A percentile compares a stretch with the other conserved stretches of the same genome.
Conservation (phyloP, 2,797 vertebrate species). For the Adelosebastes latens region DNA sequence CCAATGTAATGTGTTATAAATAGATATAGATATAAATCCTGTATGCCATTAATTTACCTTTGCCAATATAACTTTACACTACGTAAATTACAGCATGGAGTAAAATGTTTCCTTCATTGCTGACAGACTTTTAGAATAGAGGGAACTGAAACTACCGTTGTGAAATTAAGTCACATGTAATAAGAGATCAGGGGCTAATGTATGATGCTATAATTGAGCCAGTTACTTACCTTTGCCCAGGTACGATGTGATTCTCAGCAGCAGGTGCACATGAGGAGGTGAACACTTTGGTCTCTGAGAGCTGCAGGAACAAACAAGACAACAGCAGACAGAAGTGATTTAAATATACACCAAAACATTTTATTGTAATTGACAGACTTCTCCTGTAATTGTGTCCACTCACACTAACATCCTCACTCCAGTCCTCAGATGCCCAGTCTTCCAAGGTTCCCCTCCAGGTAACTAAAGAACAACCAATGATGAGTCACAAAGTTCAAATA, state of each 20-base stretch:
- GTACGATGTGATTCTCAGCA: conserved; percentile 87
- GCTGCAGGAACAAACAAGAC: conserved; percentile 61
- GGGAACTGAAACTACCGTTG: neutral
- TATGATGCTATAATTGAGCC: neutral
- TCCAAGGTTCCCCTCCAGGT: conserved; percentile 92
- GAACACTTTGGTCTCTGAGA: conserved; percentile 89
- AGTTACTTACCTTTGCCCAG: conserved; percentile 87
- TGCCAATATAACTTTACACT: neutral
- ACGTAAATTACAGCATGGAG: neutral
- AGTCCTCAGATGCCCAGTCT: conserved; percentile 95
- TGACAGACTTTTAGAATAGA: neutral
- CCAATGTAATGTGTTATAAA: neutral
- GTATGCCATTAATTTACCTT: neutral
- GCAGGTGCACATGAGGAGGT: conserved; percentile 91
- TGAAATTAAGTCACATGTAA: neutral
- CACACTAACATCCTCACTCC: conserved; percentile 94
- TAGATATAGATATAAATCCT: neutral
- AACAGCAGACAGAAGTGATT: neutral
- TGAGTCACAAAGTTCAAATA: neutral
- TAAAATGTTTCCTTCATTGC: no score
- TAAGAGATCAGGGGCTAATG: neutral
- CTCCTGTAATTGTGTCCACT: conserved; percentile 45
- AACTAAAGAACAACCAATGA: conserved; percentile 65
- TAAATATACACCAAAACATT: neutral
- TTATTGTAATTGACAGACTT: neutral